A percentile compares a stretch with the other conserved stretches of the same genome.
These are phyloP conservation scores for Phoenicopterus ruber DNA, from an alignment of 2,113 vertebrate genomes.

Conservation along the genomic window DNA sequence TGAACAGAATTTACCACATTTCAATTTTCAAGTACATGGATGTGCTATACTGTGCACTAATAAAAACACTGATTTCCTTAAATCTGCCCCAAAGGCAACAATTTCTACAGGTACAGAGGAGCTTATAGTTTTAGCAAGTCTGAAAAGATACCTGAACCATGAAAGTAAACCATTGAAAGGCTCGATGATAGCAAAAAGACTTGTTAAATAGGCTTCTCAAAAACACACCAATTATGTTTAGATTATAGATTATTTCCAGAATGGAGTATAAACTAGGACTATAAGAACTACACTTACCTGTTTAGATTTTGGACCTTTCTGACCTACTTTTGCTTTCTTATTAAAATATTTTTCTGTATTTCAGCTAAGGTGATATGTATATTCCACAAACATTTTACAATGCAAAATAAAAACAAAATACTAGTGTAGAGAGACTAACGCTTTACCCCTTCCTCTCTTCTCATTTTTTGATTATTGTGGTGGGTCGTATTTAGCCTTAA, in stretches of 20 bases:
- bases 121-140: background rate
- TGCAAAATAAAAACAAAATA: background rate
- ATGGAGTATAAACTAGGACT: background rate
- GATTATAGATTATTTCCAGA: background rate
- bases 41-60: background rate
- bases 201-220: background rate
- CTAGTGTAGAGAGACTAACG: conserved; percentile 9
- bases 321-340: conserved; percentile 8
- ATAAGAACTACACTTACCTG: background rate
- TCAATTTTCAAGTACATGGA: background rate
- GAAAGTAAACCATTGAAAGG: background rate
- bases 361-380: background rate
- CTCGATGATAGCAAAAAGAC: background rate
- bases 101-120: background rate
- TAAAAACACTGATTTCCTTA: background rate
- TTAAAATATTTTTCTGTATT: conserved; percentile 7
- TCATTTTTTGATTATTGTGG: background rate
- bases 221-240: background rate
- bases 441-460: conserved; percentile 16
- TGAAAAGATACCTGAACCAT: background rate
- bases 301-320: conserved; percentile 26
- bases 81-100: background rate
- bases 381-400: background rate
- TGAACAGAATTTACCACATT: background rate
- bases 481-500: conserved; percentile 10